Conservation (phyloP, 92 coral and sea anemone species). For the Actinernus sp. region DNA sequence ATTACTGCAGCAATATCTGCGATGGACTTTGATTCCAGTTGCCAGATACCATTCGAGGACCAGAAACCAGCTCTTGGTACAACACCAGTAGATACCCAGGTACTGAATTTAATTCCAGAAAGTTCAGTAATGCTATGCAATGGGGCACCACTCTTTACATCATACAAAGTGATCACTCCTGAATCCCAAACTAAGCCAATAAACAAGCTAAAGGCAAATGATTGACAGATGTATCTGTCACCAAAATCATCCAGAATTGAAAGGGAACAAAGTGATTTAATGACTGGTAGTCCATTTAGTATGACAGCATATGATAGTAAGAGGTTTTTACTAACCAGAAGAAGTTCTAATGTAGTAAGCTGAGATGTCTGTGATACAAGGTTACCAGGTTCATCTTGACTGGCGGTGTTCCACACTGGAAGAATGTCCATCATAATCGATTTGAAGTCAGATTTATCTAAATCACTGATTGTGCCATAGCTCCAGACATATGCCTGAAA, state of each 20-base stretch:
- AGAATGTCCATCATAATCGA: conserved; percentile 76
- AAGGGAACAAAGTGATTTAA: conserved; percentile 53
- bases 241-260: neutral
- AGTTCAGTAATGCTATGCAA: conserved; percentile 55
- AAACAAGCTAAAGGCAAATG: conserved; percentile 68
- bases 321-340: conserved; percentile 46
- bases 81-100: conserved; percentile 51
- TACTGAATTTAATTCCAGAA: conserved; percentile 32
- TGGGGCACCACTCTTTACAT: conserved; percentile 76
- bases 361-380: conserved; percentile 64
- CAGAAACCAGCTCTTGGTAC: conserved; percentile 72
- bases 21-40: conserved; percentile 64
- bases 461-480: conserved; percentile 45
- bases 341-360: conserved; percentile 78
- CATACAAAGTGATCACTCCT: conserved; percentile 62
- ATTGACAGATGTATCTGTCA: conserved; percentile 12
- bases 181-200: conserved; percentile 68
- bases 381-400: conserved; percentile 4
- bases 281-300: conserved; percentile 53
- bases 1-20: conserved; percentile 69
- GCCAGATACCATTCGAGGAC: conserved; percentile 80
- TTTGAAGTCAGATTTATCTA: conserved; percentile 82
- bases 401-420: conserved; percentile 55
- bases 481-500: conserved; percentile 80
- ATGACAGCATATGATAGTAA: conserved; percentile 51